Base-by-base conservation (phyloP, 1,140 invertebrate genomes). In the Acromyrmex charruanus region DNA sequence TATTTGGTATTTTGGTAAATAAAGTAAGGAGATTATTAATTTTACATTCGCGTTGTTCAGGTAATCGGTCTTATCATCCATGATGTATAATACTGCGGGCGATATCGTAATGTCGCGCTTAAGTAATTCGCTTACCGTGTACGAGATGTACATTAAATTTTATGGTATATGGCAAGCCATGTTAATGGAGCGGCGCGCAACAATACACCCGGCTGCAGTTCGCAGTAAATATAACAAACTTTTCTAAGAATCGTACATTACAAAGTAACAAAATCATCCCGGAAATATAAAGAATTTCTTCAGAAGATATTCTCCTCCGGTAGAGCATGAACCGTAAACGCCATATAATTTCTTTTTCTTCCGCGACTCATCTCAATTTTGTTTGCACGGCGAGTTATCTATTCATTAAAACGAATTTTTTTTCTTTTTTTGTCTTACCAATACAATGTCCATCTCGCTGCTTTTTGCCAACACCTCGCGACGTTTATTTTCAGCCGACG, bases 141-240 rank as follows among this genome's bases (percentile, higher is more conserved):
- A 49, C 68, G 51, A 25, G 53, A 82, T 74, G 25, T n/a, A 49
- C 80, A 61, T 74, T 84, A 84, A 84, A 61, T 84, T 84, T 84
- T 75, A 75, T 61, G 25, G 18, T 75, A 72, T 71, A 82, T 39
- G 39, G 4, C 55, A 75, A 59, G 31, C 25, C 55, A 12, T 5
- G 39, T 44, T 84, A 84, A 84, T 63, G 35, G 25, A n/a, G 28
- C 55, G 58, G 14, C 49, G 63, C 14, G 25, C 77, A 31, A 49
- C 68, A 59, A 74, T 35, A 25, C 69, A n/a, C 55, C 55, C 5
- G 2, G 12, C 12, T 82, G 55, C 25, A 74, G 74, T 84, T 84
- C 39, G 39, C 55, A 28, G 39, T 1, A 35, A 31, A 21, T 59
- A 84, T 59, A 84, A 61, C 55, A n/a, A 74, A 84, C 39, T 63